A percentile compares a stretch with the other conserved stretches of the same genome.
phyloP scores from a whole-genome alignment of 2,888 invertebrate species.

The Synergus umbraculus region DNA sequence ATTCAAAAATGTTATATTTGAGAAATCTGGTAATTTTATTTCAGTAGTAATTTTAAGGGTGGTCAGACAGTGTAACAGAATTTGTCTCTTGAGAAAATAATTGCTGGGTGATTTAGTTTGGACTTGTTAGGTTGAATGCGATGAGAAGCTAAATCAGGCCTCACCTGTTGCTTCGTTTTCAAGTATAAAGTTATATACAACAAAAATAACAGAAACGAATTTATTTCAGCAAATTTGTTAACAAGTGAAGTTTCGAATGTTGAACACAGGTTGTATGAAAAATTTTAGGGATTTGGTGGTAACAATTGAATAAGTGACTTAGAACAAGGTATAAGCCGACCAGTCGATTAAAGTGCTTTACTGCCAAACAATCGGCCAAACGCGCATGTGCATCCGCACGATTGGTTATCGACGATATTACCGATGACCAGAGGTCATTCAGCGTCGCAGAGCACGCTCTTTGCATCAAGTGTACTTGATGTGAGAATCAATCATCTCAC shows the following conservation, averaged over 20 bases:
- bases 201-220: not conserved
- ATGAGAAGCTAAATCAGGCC: not conserved
- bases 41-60: too few relatives aligned
- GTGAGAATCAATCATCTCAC: conserved; percentile 15
- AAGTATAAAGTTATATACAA: not conserved
- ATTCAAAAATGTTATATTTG: not conserved
- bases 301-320: not conserved
- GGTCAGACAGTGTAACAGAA: not conserved
- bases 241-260: not conserved
- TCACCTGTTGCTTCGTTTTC: not conserved
- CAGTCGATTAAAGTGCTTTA: not conserved
- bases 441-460: not conserved
- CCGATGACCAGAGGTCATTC: conserved; percentile 37
- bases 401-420: conserved; percentile 41
- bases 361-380: conserved; percentile 8
- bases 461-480: conserved; percentile 5
- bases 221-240: not conserved
- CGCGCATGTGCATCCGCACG: conserved; percentile 30
- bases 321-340: conserved; percentile 13
- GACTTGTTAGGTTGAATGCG: not conserved
- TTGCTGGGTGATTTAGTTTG: not conserved
- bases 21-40: too few relatives aligned
- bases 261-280: not conserved
- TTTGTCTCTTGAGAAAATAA: not conserved
- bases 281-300: not conserved